phyloP scores from a whole-genome alignment of 2,113 vertebrate genomes.

The Poeciliopsis turrubarensis region DNA sequence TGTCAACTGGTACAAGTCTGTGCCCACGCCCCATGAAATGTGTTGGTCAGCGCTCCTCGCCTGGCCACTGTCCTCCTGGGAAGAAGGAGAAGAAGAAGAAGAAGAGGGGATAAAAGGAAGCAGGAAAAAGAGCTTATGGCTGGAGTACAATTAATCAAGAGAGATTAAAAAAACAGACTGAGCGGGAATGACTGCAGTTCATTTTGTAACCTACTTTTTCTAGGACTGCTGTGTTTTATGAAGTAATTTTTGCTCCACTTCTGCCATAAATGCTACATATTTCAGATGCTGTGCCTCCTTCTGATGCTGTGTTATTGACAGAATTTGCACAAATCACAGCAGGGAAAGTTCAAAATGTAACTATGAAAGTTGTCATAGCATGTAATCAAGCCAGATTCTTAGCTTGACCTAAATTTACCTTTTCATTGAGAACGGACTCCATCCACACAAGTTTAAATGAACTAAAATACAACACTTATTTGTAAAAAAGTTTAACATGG shows the following conservation, averaged over 20 bases:
- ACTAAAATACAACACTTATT: no score
- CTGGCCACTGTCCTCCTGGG: background rate
- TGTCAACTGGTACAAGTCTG: conserved; percentile 62
- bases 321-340: background rate
- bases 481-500: no score
- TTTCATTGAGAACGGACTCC: no score
- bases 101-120: background rate
- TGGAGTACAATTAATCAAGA: conserved; percentile 3
- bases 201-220: background rate
- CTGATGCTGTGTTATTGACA: background rate
- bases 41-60: conserved; percentile 26
- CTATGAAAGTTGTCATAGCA: no score
- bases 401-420: no score
- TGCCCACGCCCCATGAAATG: conserved; percentile 65
- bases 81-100: conserved; percentile 2
- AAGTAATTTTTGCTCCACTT: background rate
- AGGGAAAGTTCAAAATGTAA: background rate
- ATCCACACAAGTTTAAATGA: no score
- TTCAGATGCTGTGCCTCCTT: background rate
- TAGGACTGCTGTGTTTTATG: conserved; percentile 1
- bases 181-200: background rate
- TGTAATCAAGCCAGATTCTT: no score
- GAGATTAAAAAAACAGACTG: conserved; percentile 16
- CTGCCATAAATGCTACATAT: background rate
- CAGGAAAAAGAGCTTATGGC: background rate